Conservation (phyloP, 2,113 vertebrate genomes). For the Podocnemis expansa region DNA sequence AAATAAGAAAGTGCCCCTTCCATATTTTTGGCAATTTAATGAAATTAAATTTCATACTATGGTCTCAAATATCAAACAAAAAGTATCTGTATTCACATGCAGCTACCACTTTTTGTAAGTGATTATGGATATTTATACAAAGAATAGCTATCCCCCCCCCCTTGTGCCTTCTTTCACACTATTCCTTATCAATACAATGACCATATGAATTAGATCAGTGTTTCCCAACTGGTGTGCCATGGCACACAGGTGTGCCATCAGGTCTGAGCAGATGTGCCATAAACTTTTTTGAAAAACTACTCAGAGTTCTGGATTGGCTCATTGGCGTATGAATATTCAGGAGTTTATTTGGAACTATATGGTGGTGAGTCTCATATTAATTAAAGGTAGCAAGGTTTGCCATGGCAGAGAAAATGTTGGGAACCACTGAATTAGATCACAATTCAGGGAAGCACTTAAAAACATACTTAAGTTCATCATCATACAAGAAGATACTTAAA, state of each 20-base stretch:
- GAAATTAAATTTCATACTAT: background rate
- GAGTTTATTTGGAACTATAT: no score
- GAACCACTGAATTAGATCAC: background rate
- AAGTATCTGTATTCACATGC: background rate
- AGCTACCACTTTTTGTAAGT: background rate
- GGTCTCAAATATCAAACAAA: background rate
- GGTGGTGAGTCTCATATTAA: no score
- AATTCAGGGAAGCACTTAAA: background rate
- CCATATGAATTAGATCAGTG: background rate
- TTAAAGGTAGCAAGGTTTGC: no score
- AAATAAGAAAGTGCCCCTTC: background rate
- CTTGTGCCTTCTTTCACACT: background rate
- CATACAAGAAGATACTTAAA: constrained; percentile 10
- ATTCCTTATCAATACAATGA: background rate
- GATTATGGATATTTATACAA: background rate
- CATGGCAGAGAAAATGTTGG: no score
- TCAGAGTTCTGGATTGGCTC: no score
- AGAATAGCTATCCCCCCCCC: background rate
- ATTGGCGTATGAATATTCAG: no score
- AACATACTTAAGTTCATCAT: background rate
- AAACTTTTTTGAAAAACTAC: no score
- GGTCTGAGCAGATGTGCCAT: no score
- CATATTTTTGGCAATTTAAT: background rate
- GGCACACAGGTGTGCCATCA: no score
- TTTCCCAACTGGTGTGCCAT: no score